Evolutionary conservation across 2,797 vertebrate species (phyloP).

Genomic region (Coilia nasus): DNA sequence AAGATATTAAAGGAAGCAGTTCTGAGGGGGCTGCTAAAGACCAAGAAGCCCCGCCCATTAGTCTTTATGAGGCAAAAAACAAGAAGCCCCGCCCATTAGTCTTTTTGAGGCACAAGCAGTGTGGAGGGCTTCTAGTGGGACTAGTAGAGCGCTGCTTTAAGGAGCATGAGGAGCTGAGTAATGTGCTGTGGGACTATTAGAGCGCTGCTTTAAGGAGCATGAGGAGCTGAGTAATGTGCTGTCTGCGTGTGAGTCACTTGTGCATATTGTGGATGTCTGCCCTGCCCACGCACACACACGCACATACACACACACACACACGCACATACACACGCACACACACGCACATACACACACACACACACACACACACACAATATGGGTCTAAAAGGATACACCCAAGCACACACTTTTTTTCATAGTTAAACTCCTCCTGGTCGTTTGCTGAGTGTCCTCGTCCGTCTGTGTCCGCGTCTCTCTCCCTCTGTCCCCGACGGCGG

Average conservation of each 20-base stretch:
- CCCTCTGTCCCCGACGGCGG: neutral
- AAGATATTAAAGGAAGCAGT: neutral
- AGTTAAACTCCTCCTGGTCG: no score
- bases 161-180: neutral
- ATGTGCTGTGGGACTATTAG: neutral
- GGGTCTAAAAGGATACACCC: no score
- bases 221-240: neutral
- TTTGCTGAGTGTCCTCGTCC: neutral
- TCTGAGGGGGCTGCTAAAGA: neutral
- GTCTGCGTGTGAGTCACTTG: neutral
- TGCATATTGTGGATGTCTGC: neutral
- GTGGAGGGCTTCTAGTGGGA: neutral
- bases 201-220: neutral
- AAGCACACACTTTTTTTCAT: no score
- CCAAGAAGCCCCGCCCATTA: neutral
- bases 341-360: neutral
- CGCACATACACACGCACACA: neutral
- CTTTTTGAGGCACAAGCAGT: neutral
- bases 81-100: neutral
- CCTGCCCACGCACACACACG: neutral
- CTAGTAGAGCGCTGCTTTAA: neutral
- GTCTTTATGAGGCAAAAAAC: neutral
- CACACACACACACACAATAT: no score
- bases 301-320: neutral
- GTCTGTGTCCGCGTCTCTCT: conserved; percentile 41